Percentiles rank a stretch among this genome's conserved stretches.
phyloP scores from a whole-genome alignment of 1,140 invertebrate species.

The Neelides sp. region DNA sequence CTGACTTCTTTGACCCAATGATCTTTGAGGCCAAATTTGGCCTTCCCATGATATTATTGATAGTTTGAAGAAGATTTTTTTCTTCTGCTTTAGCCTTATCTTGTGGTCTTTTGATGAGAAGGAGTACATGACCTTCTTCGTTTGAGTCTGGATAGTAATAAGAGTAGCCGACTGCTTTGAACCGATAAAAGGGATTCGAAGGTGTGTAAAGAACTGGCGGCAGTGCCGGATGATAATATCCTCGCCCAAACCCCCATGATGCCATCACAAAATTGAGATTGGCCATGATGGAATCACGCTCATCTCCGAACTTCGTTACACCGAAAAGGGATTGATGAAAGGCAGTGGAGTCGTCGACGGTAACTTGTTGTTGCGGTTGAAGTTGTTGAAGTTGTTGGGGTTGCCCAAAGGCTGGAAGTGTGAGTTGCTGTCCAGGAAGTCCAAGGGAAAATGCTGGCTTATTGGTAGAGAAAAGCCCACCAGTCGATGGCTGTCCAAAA shows the following conservation, averaged over 20 bases:
- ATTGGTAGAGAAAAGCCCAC: conserved; percentile 9
- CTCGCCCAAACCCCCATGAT: conserved; percentile 74
- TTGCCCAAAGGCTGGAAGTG: conserved; percentile 43
- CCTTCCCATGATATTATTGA: conserved; percentile 23
- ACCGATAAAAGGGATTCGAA: conserved; percentile 78
- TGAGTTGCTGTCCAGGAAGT: conserved; percentile 32
- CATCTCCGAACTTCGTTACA: conserved; percentile 79
- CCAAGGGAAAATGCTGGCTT: conserved; percentile 6
- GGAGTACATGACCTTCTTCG: conserved; percentile 25
- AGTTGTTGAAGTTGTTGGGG: conserved; percentile 42
- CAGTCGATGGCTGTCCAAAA: conserved; percentile 7
- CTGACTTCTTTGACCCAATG: conserved; percentile 16
- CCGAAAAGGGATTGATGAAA: conserved; percentile 65
- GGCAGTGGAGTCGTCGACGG: conserved; percentile 46
- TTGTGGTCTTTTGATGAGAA: conserved; percentile 19
- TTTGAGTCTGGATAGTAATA: conserved; percentile 25
- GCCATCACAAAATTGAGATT: conserved; percentile 90
- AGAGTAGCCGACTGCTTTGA: conserved; percentile 63
- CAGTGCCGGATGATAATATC: conserved; percentile 58
- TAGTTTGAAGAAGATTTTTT: conserved; percentile 10
- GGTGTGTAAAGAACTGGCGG: conserved; percentile 69
- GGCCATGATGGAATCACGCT: conserved; percentile 76
- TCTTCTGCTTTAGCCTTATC: conserved; percentile 22
- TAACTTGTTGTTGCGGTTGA: conserved; percentile 39
- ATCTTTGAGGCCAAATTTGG: conserved; percentile 28